Base-by-base conservation (phyloP, 37 sponge, comb jelly and placozoan species). In the Chondrosia reniformis region DNA sequence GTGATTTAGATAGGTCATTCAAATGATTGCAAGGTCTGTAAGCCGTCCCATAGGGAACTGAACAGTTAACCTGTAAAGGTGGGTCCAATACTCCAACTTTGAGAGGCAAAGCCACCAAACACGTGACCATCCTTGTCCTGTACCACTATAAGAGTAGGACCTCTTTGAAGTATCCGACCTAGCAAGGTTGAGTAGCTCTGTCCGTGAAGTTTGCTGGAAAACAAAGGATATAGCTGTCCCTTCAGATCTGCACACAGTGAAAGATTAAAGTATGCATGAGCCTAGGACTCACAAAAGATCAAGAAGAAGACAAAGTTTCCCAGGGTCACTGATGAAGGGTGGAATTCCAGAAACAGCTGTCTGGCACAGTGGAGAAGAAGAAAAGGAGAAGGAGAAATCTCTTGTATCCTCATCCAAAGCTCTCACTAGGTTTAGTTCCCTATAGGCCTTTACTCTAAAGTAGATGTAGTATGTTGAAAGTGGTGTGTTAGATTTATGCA, bases 101-200 rank as follows among this genome's bases (percentile, higher is more conserved):
- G 78, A 67, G 86, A 39, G 1, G 91, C 91, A 79, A 87, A 93
- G 42, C 89, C 97, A 45, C 97, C 97, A 82, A 96, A 96, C 31
- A 90, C 79, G 46, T 86, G 34, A 2, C 91, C 94, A 0, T 80
- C 89, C 5, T 61, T 85, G 67, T 96, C 97, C 45, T 74, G 61
- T 28, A 96, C 66, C 2, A 96, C 82, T 28, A 96, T 46, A 17
- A 96, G 54, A 12, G 85, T 88, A 3, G 97, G 97, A 0, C 97
- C 97, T 1, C 65, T 75, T 27, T 78, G 71, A 24, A 93, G 46
- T 34, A 90, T 81, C 37, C 75, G 46, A 36, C 81, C 84, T n/a
- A 84, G 76, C 42, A 96, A 39, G 3, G 86, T 90, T 13, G 97
- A 84, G 67, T 88, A 96, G 54, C 97, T 96, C 84, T 93, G 81